Base-by-base conservation (phyloP, 2,113 vertebrate species). In the Labeo rohita region DNA sequence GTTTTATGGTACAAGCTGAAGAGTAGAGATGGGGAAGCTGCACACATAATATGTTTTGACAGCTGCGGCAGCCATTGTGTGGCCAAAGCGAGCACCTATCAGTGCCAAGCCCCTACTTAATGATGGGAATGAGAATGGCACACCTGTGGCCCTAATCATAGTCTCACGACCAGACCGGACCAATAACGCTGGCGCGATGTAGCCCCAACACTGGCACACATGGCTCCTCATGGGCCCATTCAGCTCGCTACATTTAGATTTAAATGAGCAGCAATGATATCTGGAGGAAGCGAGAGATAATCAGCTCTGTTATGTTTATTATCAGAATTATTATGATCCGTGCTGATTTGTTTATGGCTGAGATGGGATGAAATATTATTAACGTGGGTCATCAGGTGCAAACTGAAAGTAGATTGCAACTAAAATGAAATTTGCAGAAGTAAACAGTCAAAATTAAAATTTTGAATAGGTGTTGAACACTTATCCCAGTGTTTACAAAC, bases 81-180 rank as follows among this genome's bases (percentile, higher is more conserved):
- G 77, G 56, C 73, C 45, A 79, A 23, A 75, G 61, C 52, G 18
- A 52, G 65, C 74, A 84, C 73, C 85, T 88, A 52, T 78, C 77
- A 79, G 75, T 89, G 89, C 86, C 63, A 59, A 86, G 89, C 87
- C 87, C 85, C 78, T 89, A 87, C 91, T 91, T 93, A 93, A 94
- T 92, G 92, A 94, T 92, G 87, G 85, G 92, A 90, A 91, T 91
- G 91, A 68, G 89, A 87, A 85, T 84, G 59, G 88, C 89, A 92
- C 92, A 94, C 91, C 93, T 94, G 92, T 92, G 91, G 90, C 93
- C 86, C 90, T 84, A 72, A 85, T 88, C 89, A 90, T 84, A 75
- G 39, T 87, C 88, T 85, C 89, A 85, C 65, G 2, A 50, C 45
- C 59, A 86, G 54, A 68, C 78, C n/a, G 34, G 68, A 65, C 28